Evolutionary conservation across 1,140 invertebrate genomes (phyloP).

Genomic region (Apis cerana): DNA sequence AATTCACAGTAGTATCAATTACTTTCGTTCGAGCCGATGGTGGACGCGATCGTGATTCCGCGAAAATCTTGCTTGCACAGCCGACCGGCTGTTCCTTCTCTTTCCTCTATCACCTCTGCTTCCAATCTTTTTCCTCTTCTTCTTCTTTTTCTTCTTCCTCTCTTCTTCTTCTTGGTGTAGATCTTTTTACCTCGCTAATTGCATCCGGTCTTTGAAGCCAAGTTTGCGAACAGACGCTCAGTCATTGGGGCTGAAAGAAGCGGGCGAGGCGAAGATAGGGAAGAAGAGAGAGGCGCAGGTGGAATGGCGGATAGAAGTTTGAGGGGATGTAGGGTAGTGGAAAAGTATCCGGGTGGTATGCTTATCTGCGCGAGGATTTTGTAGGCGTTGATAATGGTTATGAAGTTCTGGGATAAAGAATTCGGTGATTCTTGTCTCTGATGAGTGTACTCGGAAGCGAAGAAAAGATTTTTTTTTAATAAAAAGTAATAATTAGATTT

Average conservation of each 20-base stretch:
- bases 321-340: not conserved
- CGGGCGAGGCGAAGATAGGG: not conserved
- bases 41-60: slow-evolving; percentile 45
- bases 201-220: slow-evolving; percentile 60
- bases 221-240: slow-evolving; percentile 55
- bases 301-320: slow-evolving; percentile 15
- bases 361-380: not conserved
- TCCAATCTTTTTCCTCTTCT: not conserved
- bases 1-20: slow-evolving; percentile 43
- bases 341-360: slow-evolving; percentile 2
- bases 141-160: no score
- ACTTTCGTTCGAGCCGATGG: slow-evolving; percentile 2
- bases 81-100: not conserved
- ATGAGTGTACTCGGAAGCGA: no score
- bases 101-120: not conserved
- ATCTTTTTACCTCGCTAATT: slow-evolving; percentile 58
- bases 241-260: slow-evolving; percentile 37
- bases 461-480: no score
- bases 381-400: not conserved
- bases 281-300: slow-evolving; percentile 2
- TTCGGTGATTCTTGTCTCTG: not conserved
- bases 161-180: not conserved
- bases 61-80: slow-evolving; percentile 22
- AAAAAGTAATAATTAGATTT: no score
- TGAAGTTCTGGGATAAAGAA: not conserved